Evolutionary conservation across 2,113 vertebrate genomes (phyloP).

Genomic region (Chionis minor): DNA sequence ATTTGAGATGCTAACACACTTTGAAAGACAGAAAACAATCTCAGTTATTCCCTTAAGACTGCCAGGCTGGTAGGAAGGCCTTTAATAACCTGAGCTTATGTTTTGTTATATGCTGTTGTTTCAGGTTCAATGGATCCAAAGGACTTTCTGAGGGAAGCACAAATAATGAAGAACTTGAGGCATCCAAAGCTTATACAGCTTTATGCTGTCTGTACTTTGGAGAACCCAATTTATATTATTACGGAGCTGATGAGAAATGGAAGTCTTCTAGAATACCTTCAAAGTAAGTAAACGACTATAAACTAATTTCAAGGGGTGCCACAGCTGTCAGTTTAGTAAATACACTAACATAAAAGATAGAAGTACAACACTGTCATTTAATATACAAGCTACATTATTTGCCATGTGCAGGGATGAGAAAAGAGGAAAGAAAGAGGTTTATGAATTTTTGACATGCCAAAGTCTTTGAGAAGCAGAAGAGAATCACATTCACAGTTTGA

Average conservation of each 20-base stretch:
- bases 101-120: conserved; percentile 56
- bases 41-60: conserved; percentile 54
- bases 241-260: conserved; percentile 96
- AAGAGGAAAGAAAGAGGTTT: background rate
- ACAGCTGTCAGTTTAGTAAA: conserved; percentile 43
- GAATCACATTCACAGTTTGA: background rate
- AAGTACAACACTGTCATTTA: background rate
- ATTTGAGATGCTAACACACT: conserved; percentile 47
- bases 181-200: conserved; percentile 96
- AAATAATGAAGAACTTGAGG: conserved; percentile 93
- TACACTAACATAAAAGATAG: background rate
- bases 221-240: conserved; percentile 97
- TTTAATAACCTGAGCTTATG: conserved; percentile 64
- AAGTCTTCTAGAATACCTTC: conserved; percentile 90
- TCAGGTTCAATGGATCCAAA: conserved; percentile 90
- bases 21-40: conserved; percentile 50
- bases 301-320: conserved; percentile 39
- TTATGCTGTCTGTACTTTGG: conserved; percentile 93
- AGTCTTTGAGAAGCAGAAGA: background rate
- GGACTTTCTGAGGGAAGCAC: conserved; percentile 93
- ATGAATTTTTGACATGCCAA: background rate
- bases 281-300: conserved; percentile 81
- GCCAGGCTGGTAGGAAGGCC: conserved; percentile 2
- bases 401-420: background rate
- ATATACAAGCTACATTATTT: background rate